Percentiles rank a stretch among this genome's conserved stretches.
Evolutionary conservation across 2,113 vertebrate species (phyloP).

Genomic region (Notarius lentiginosus): DNA sequence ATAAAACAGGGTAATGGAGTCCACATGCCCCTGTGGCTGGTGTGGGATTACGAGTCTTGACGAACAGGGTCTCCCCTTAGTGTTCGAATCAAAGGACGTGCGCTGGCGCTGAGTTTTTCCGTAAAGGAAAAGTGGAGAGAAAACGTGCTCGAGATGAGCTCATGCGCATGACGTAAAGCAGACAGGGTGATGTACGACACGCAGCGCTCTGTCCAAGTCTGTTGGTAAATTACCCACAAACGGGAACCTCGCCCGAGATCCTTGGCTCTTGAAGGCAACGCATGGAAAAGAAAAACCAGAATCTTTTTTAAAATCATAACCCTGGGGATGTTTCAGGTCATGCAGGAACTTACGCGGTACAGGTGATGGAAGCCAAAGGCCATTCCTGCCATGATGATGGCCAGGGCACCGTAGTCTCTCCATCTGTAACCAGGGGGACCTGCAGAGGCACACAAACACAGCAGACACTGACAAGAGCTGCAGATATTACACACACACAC

Average conservation of each 20-base stretch:
- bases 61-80: slow-evolving; percentile 65
- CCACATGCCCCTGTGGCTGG: slow-evolving; percentile 71
- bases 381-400: slow-evolving; percentile 90
- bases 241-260: neutral
- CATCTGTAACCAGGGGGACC: slow-evolving; percentile 84
- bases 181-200: slow-evolving; percentile 50
- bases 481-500: slow-evolving; percentile 4
- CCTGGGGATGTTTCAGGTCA: slow-evolving; percentile 5
- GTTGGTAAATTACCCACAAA: slow-evolving; percentile 15
- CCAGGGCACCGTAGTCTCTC: slow-evolving; percentile 91
- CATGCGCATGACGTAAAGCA: slow-evolving; percentile 67
- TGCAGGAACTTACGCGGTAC: slow-evolving; percentile 79
- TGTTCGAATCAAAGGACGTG: slow-evolving; percentile 51
- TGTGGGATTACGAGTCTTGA: slow-evolving; percentile 67
- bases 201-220: neutral
- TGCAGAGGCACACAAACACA: slow-evolving; percentile 58
- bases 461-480: slow-evolving; percentile 24
- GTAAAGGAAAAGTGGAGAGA: slow-evolving; percentile 49
- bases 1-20: slow-evolving; percentile 73
- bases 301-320: neutral
- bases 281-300: neutral
- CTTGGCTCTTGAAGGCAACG: neutral
- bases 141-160: slow-evolving; percentile 62
- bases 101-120: slow-evolving; percentile 52
- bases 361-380: slow-evolving; percentile 94